phyloP scores from a whole-genome alignment of 2,888 invertebrate genomes.

The Sminthurides aquaticus region DNA sequence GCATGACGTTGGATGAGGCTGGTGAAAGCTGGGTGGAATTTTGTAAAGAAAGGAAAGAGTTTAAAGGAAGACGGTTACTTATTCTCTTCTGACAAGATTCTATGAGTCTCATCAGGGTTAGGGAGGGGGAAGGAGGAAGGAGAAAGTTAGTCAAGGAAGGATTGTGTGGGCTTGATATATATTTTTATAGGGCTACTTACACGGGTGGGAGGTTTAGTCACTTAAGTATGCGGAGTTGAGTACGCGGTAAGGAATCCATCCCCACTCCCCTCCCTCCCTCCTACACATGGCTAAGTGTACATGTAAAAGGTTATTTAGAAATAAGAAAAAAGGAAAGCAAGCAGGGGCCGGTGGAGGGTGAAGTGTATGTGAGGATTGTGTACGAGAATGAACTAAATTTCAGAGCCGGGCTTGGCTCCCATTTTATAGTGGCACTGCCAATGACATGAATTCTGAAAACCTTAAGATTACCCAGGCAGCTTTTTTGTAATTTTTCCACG shows the following conservation, averaged over 20 bases:
- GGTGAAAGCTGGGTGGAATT: no score
- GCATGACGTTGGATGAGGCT: no score
- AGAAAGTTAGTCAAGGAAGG: neutral
- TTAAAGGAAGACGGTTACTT: no score
- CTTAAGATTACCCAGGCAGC: slow-evolving; percentile 39
- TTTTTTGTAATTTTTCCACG: slow-evolving; percentile 43
- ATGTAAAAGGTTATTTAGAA: neutral
- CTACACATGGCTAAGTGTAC: no score
- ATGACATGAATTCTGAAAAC: slow-evolving; percentile 45
- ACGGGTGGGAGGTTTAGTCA: neutral
- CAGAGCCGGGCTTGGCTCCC: slow-evolving; percentile 27
- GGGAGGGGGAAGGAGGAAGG: neutral
- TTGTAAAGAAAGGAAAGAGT: no score
- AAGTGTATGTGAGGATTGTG: neutral
- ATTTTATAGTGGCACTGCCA: slow-evolving; percentile 43
- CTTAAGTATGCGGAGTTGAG: neutral
- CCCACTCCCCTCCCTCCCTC: neutral
- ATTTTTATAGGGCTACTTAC: neutral
- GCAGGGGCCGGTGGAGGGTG: neutral
- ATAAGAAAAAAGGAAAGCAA: neutral
- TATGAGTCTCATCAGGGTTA: neutral
- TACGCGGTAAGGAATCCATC: neutral
- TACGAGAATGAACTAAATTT: slow-evolving; percentile 9
- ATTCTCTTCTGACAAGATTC: no score
- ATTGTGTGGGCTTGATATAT: neutral